Base-by-base conservation (phyloP, 2,797 vertebrate genomes). In the Choloepus didactylus region DNA sequence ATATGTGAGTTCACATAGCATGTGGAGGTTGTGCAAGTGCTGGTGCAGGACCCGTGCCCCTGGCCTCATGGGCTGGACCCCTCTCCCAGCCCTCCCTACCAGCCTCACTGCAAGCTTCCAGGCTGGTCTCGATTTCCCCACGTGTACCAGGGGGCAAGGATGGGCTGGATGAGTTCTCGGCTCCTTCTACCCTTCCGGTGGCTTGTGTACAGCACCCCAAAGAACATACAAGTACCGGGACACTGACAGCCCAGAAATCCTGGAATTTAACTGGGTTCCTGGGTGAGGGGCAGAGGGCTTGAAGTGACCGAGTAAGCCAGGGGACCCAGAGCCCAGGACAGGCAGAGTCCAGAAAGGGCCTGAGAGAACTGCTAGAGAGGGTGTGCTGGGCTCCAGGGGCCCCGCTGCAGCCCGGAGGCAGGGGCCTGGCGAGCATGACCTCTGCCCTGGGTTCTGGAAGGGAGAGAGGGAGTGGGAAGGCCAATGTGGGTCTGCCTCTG, bases 71-170 rank as follows among this genome's bases (percentile, higher is more conserved):
- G 0, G 69, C 15, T 14, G 62, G 44, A 46, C 4, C 56, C 31
- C 16, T 0, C 31, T 1, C 0, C 9, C 21, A 1, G 23, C 1
- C 0, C 12, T 54, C 15, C 64, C 16, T 8, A 5, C 59, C 38
- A n/a, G 21, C 16, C 16, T 5, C 69, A 19, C 56, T 41, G 14
- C 56, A 11, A 0, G 27, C 21, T 84, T 29, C 59, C 19, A 18
- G 27, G 18, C 6, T 27, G 11, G 56, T 6, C 77, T 38, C 35
- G 1, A 3, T 80, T 76, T 77, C 70, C 16, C 51, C 18, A n/a
- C 38, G 25, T 16, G 19, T 38, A 25, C 19, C 15, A 25, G 0
- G 19, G 25, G 60, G 49, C 46, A 21, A 3, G 25, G 9, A 5
- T 12, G 25, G n/a, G 44, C 12, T 25, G 3, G 27, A 59, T 18